A percentile compares a stretch with the other conserved stretches of the same genome.
Conservation (phyloP, 1,140 invertebrate species). For the Archivesica marissinica region DNA sequence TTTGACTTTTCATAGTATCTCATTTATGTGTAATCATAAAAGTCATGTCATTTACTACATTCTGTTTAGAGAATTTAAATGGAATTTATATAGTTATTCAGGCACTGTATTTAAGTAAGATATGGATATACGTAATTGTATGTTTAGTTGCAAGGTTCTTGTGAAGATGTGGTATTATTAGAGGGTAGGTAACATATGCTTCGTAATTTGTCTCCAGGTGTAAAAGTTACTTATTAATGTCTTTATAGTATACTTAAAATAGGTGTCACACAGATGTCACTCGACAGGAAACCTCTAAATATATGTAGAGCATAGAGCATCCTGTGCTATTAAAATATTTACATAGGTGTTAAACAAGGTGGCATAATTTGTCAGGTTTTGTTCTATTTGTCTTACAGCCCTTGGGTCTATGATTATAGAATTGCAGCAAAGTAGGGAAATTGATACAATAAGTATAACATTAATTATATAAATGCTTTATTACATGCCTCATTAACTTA, state of each 20-base stretch:
- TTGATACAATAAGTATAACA: neutral
- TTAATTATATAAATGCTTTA: neutral
- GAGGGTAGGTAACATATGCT: no score
- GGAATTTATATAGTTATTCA: no score
- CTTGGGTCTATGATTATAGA: neutral
- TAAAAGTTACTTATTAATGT: no score
- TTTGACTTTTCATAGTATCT: no score
- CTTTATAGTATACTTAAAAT: neutral
- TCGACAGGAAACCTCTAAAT: conserved; percentile 21
- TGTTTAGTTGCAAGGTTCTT: no score
- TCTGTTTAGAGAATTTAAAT: no score
- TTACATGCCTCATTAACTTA: conserved; percentile 32
- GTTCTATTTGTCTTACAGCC: neutral
- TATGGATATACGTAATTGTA: no score
- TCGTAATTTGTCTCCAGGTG: no score
- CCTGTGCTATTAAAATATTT: conserved; percentile 33
- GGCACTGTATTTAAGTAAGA: no score
- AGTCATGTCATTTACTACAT: no score
- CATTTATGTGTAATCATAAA: no score
- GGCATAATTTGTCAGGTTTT: neutral
- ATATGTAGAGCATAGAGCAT: neutral
- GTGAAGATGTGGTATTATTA: no score
- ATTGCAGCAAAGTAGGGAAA: neutral
- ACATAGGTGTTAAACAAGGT: conserved; percentile 22
- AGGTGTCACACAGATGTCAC: conserved; percentile 1